phyloP scores from a whole-genome alignment of 2,797 vertebrate species.

The Thripadectes ignobilis region DNA sequence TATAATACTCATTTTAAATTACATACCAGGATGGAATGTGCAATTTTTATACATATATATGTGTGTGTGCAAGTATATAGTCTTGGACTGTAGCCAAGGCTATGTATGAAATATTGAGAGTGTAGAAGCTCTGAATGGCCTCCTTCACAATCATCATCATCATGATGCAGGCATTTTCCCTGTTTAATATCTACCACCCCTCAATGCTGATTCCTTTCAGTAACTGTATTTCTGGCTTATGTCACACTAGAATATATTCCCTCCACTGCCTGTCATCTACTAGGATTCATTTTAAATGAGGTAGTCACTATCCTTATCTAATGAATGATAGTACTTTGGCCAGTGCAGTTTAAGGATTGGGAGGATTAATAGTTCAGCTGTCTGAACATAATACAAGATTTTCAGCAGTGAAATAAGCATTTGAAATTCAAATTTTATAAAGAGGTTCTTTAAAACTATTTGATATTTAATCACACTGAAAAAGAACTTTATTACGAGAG shows the following conservation, averaged over 20 bases:
- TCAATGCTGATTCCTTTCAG: background rate
- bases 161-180: background rate
- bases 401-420: constrained; percentile 18
- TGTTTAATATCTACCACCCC: background rate
- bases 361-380: constrained; percentile 40
- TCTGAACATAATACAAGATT: constrained; percentile 13
- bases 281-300: constrained; percentile 3
- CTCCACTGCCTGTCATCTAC: background rate
- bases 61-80: background rate
- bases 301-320: constrained; percentile 11
- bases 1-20: background rate
- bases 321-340: background rate
- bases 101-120: background rate
- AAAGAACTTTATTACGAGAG: background rate
- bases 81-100: background rate
- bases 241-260: background rate
- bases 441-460: constrained; percentile 30
- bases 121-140: background rate
- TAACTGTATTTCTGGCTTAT: background rate
- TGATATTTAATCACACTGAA: constrained; percentile 26
- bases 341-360: constrained; percentile 6
- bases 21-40: background rate
- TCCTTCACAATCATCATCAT: constrained; percentile 3
- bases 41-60: background rate
- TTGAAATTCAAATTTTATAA: constrained; percentile 59